Evolutionary conservation across 1,140 invertebrate genomes (phyloP).

Genomic region (Hesperophylax magnus): DNA sequence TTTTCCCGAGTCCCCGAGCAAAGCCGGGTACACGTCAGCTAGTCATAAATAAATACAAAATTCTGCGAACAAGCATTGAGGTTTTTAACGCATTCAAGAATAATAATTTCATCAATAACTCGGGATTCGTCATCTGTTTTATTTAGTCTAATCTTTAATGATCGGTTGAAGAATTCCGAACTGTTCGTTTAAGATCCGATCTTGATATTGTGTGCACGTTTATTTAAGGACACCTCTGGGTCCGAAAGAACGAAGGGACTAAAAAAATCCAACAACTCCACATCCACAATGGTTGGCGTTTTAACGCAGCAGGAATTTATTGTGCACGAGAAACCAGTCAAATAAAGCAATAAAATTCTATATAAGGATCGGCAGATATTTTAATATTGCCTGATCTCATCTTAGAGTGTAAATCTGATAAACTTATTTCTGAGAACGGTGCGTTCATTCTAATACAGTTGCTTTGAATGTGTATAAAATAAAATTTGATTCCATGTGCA

Average conservation of each 20-base stretch:
- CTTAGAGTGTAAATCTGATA: not conserved
- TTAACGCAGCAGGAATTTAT: constrained; percentile 18
- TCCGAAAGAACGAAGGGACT: not conserved
- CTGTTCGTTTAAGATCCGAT: not conserved
- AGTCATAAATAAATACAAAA: no score
- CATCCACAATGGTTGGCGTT: not conserved
- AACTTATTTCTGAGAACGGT: no score
- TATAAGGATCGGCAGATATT: not conserved
- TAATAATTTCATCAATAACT: no score
- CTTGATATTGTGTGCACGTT: constrained; percentile 9
- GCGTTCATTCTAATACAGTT: no score
- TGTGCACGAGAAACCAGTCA: constrained; percentile 1
- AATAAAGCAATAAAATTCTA: constrained; percentile 31
- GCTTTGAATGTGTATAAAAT: no score
- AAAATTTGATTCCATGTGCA: no score
- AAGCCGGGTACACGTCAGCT: no score
- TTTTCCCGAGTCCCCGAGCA: no score
- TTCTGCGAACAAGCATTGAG: no score
- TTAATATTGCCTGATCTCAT: not conserved
- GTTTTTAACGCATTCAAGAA: no score
- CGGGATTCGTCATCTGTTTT: not conserved
- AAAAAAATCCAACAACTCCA: constrained; percentile 9
- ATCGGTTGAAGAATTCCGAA: not conserved
- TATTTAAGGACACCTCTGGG: constrained; percentile 11
- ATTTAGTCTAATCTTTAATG: constrained; percentile 21